A percentile compares a stretch with the other conserved stretches of the same genome.
Evolutionary conservation across 2,797 vertebrate genomes (phyloP).

Genomic region (Gymnopithys bicolor): DNA sequence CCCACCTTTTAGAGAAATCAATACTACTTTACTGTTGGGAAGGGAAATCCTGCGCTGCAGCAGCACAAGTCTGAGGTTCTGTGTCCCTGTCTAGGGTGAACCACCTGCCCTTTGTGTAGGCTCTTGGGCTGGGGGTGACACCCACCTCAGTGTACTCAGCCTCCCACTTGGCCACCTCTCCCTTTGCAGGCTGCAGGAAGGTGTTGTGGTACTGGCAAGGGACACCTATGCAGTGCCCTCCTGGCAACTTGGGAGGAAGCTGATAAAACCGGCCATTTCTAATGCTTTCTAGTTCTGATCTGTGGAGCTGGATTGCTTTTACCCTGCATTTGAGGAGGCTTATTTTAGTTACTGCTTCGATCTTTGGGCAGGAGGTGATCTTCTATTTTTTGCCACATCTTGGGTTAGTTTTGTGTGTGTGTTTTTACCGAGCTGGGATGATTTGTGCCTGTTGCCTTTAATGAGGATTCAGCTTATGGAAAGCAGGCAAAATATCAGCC

Average conservation of each 20-base stretch:
- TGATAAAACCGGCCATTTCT: not conserved
- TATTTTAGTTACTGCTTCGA: not conserved
- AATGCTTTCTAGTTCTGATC: not conserved
- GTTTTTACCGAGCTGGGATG: not conserved
- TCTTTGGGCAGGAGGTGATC: not conserved
- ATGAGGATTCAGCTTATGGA: not conserved
- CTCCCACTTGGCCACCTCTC: not conserved
- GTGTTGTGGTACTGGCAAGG: accelerated
- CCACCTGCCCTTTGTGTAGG: accelerated
- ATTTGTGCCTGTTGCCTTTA: accelerated
- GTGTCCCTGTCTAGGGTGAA: not conserved
- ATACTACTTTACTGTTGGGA: not conserved
- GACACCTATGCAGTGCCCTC: not conserved
- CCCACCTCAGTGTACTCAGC: accelerated
- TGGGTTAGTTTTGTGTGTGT: not conserved
- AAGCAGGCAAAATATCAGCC: not conserved
- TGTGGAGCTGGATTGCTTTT: not conserved
- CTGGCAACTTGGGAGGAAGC: accelerated
- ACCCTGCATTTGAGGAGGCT: not conserved
- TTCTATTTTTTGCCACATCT: not conserved
- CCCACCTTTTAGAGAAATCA: not conserved
- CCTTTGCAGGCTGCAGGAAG: accelerated
- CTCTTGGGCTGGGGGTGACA: not conserved
- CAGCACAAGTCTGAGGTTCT: not conserved
- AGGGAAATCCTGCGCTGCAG: accelerated